Evolutionary conservation across 2,888 invertebrate species (phyloP), one percentile per base, ranked within the genome.

Genomic region (Periphyllus acericola): DNA sequence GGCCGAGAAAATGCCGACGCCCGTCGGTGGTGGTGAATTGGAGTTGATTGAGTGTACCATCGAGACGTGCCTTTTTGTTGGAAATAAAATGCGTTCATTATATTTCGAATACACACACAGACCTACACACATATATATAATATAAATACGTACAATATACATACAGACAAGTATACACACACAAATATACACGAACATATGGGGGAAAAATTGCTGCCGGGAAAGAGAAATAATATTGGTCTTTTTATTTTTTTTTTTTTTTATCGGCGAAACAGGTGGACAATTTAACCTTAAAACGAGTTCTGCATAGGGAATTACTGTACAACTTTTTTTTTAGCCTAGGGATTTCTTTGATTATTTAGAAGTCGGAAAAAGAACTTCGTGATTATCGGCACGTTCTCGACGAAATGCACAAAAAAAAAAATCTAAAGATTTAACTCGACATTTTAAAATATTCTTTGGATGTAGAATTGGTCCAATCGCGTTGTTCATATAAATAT

Each of bases 61-160:
- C 86, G 86, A 87, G 86, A 87, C 86, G 86, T 87, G 86, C 86
- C 80, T 87, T 87, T 87, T 87, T 87, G 86, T 87, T 87, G 86
- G 86, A 80, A 87, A 87, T 87, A 87, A 87, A 87, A 87, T 87
- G 86, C 86, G 86, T 87, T 87, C 86, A 87, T 87, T 87, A 87
- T 87, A 87, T 87, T 87, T 72, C 46, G 55, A 40, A 81, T 71
- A 55, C 79, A 55, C 34, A 71, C 68, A 25, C 68, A 9, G 25
- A 34, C 55, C 4, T 25, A n/a, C 19, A 74, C 55, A 34, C 72
- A 72, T n/a, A 82, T n/a, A n/a, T n/a, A n/a, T n/a, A n/a, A n/a
- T n/a, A n/a, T n/a, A n/a, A n/a, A n/a, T 21, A 52, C 36, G 6
- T 5, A 40, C 8, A 46, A 46, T 46, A 46, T 46, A 74, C 52